phyloP scores from a whole-genome alignment of 2,113 vertebrate species.

The Anhinga rufa region DNA sequence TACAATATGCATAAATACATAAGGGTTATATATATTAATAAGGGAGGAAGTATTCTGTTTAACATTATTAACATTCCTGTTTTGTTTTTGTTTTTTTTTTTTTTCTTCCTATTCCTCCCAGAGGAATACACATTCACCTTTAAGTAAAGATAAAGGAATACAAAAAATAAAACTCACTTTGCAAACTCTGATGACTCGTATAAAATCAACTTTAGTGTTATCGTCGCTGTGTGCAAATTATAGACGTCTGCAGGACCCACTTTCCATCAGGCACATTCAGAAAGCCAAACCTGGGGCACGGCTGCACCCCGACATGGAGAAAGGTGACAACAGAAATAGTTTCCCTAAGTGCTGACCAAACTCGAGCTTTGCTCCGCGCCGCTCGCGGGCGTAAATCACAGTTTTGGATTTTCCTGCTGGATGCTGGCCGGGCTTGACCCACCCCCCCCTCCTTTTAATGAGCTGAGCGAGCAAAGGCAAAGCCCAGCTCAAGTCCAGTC shows the following conservation, averaged over 20 bases:
- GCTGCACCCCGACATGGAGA: not conserved
- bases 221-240: slow-evolving; percentile 73
- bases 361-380: not conserved
- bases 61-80: slow-evolving; percentile 79
- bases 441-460: not conserved
- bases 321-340: not conserved
- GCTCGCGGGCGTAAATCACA: not conserved
- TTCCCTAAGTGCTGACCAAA: not conserved
- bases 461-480: not conserved
- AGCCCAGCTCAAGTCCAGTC: not conserved
- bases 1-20: slow-evolving; percentile 81
- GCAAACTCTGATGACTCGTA: slow-evolving; percentile 80
- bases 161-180: slow-evolving; percentile 80
- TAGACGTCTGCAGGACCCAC: slow-evolving; percentile 57
- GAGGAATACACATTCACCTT: slow-evolving; percentile 85
- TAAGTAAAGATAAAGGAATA: slow-evolving; percentile 83
- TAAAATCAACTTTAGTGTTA: slow-evolving; percentile 76
- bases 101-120: slow-evolving; percentile 82
- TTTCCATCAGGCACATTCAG: slow-evolving; percentile 59
- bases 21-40: slow-evolving; percentile 75
- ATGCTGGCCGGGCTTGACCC: not conserved
- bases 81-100: slow-evolving; percentile 51
- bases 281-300: not conserved
- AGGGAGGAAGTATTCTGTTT: slow-evolving; percentile 82
- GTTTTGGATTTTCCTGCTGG: not conserved